phyloP scores from a whole-genome alignment of 2,113 vertebrate genomes.

The Apodemus sylvaticus region DNA sequence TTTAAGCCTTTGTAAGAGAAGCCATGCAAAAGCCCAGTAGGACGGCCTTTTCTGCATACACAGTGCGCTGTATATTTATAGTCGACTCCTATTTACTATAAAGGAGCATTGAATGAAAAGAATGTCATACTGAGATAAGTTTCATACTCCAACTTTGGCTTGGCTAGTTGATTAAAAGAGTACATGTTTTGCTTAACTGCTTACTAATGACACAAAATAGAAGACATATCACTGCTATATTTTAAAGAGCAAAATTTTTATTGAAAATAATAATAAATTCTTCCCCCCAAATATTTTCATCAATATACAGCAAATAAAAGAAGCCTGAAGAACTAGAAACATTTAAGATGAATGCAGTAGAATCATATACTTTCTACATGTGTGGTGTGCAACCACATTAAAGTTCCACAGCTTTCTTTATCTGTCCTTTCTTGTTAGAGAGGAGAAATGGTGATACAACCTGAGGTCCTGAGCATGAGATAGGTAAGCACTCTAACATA shows the following conservation, averaged over 20 bases:
- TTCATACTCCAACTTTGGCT: background rate
- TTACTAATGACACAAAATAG: background rate
- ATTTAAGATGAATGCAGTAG: background rate
- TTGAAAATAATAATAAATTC: background rate
- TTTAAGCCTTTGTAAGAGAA: background rate
- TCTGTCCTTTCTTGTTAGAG: background rate
- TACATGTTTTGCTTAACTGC: background rate
- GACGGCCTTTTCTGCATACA: background rate
- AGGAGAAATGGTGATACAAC: no score
- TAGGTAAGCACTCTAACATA: background rate
- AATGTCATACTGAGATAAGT: no score
- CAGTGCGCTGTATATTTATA: background rate
- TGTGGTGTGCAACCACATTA: background rate
- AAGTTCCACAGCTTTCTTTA: background rate
- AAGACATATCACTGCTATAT: background rate
- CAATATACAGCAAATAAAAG: background rate
- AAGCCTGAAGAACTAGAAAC: background rate
- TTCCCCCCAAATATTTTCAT: background rate
- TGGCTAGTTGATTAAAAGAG: background rate
- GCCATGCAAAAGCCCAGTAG: background rate
- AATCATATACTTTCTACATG: background rate
- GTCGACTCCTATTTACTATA: background rate
- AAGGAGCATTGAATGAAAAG: background rate
- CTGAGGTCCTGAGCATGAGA: background rate
- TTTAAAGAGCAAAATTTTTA: background rate